Evolutionary conservation across 2,888 invertebrate species (phyloP).

Genomic region (Hylaea fasciaria): DNA sequence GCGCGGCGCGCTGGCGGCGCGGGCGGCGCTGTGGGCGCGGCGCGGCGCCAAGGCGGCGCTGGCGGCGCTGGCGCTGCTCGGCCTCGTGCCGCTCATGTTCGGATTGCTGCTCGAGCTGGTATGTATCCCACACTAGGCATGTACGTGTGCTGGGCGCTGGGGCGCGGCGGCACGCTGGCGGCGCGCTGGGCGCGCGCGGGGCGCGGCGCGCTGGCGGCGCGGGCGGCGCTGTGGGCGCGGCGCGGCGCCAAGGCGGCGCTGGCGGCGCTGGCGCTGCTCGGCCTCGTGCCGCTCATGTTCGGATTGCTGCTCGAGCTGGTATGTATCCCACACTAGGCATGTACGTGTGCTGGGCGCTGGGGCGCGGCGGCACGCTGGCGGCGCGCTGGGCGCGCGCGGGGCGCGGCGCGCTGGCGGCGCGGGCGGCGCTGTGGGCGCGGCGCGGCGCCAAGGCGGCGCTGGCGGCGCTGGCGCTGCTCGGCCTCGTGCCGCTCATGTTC

Average conservation of each 20-base stretch:
- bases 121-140: too few relatives aligned
- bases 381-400: conserved; percentile 96
- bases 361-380: conserved; percentile 92
- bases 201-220: conserved; percentile 88
- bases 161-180: conserved; percentile 92
- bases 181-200: conserved; percentile 96
- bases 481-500: conserved; percentile 95
- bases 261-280: conserved; percentile 90
- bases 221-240: conserved; percentile 89
- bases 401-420: conserved; percentile 88
- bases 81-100: conserved; percentile 95
- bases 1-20: conserved; percentile 88
- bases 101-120: conserved; percentile 95
- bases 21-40: conserved; percentile 89
- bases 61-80: conserved; percentile 91
- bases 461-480: conserved; percentile 90
- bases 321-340: too few relatives aligned
- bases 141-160: conserved; percentile 24
- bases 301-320: conserved; percentile 95
- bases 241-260: conserved; percentile 91
- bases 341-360: conserved; percentile 24
- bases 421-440: conserved; percentile 89
- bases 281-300: conserved; percentile 95
- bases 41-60: conserved; percentile 91
- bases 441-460: conserved; percentile 91